Percentiles rank a stretch among this genome's conserved stretches.
These are phyloP conservation scores for Drosophila neotestacea DNA, from an alignment of 2,888 invertebrate species.

Conservation along the genomic window DNA sequence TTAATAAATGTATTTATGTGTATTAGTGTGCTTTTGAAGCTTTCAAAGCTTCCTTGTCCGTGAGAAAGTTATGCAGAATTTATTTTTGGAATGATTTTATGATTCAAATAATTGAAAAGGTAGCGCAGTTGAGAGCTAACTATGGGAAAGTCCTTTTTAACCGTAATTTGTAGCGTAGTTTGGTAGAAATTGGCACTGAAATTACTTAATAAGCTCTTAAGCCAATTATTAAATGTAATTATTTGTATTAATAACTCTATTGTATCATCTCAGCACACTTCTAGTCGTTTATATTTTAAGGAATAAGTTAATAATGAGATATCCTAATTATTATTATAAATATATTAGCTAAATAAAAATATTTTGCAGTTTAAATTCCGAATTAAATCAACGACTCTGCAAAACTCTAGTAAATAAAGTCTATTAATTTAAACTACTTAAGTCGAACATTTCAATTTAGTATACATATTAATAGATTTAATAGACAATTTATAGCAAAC, in stretches of 20 bases:
- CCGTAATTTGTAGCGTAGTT: constrained; percentile 10
- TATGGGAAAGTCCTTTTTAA: constrained; percentile 13
- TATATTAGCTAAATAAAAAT: background rate
- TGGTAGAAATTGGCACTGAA: constrained; percentile 19
- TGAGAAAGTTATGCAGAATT: constrained; percentile 50
- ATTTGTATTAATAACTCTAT: constrained; percentile 33
- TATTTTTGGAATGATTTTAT: constrained; percentile 70
- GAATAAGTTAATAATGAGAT: constrained; percentile 11
- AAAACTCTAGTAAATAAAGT: constrained; percentile 10
- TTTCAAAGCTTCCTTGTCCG: constrained; percentile 7
- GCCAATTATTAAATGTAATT: constrained; percentile 28
- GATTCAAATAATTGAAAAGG: constrained; percentile 14
- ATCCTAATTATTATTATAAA: constrained; percentile 3
- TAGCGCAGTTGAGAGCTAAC: constrained; percentile 3
- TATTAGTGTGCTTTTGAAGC: constrained; percentile 21
- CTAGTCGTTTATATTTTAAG: constrained; percentile 58
- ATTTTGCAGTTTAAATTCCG: background rate
- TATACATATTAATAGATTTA: constrained; percentile 32
- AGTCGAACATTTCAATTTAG: constrained; percentile 33
- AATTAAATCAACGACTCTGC: constrained; percentile 34
- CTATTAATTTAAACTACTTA: constrained; percentile 10
- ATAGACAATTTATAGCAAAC: constrained; percentile 33
- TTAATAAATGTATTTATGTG: constrained; percentile 12
- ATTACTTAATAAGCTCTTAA: constrained; percentile 20
- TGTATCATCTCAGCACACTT: constrained; percentile 64